Evolutionary conservation across 2,888 invertebrate genomes (phyloP), one percentile per base, ranked within the genome.

Genomic region (Blera fallax): DNA sequence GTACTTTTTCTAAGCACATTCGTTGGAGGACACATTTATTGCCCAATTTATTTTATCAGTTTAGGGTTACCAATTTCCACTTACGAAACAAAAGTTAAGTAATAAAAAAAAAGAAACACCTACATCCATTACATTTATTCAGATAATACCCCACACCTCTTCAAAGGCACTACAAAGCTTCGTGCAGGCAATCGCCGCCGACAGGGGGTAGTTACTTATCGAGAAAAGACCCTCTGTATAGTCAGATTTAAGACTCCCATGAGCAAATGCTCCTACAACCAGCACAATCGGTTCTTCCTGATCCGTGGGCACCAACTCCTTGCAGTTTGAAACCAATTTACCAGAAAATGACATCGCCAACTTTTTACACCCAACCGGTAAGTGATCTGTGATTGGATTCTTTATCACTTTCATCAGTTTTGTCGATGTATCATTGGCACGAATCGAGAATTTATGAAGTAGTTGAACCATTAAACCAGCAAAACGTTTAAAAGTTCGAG

Each of bases 391-490:
- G 0, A 99, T 94, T 0, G 99, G 99, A 93, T 99, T 99, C 91
- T 98, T 98, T 60, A 99, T 98, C 3, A 98, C 98, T 94, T 98
- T 98, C 88, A 99, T 93, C 54, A 99, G 92, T 91, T 98, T 98
- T 92, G 96, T 95, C 0, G 97, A 95, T 0, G 97, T 96, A 90
- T 98, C 97, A 67, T 96, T 95, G 37, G 99, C 98, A 90, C 98
- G 94, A 45, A 99, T 97, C 69, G 96, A 95, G 91, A 98, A 96
- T 91, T 98, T 99, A 91, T 99, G 98, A 64, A 99, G 94, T 37
- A 99, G 93, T 94, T 99, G 99, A 64, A 99, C 99, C 96, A 99
- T 99, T 52, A 99, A 93, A 10, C 98, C 98, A 88, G 98, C 97
- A 94, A 99, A 99, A 91, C 99, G 94, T 91, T 98, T 98, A 91